Conservation (phyloP, 2,797 vertebrate genomes). For the Sebastes elongatus region DNA sequence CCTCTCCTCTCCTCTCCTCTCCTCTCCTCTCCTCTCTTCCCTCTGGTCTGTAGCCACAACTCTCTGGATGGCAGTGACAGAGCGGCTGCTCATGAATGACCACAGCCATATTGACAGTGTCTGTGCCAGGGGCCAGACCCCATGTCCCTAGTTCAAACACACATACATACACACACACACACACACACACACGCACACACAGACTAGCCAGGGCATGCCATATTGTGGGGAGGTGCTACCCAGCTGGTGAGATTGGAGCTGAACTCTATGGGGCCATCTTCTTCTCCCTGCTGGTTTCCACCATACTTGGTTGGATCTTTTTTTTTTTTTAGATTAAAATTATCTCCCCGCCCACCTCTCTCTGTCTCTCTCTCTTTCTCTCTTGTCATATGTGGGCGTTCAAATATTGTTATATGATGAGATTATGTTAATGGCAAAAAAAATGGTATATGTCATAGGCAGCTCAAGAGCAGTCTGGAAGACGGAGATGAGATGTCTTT, state of each 20-base stretch:
- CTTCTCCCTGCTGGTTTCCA: constrained; percentile 40
- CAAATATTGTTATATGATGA: constrained; percentile 26
- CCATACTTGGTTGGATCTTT: constrained; percentile 10
- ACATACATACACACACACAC: constrained; percentile 10
- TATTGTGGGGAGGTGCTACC: constrained; percentile 71
- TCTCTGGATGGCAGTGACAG: constrained; percentile 31
- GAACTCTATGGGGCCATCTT: constrained; percentile 35
- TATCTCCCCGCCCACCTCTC: not conserved
- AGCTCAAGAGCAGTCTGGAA: constrained; percentile 31
- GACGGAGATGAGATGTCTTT: constrained; percentile 48
- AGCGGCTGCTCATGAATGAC: constrained; percentile 58
- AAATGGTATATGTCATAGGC: constrained; percentile 18
- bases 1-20: not conserved
- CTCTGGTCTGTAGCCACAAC: constrained; percentile 25
- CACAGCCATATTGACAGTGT: constrained; percentile 57
- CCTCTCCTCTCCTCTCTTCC: not conserved
- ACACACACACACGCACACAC: constrained; percentile 4
- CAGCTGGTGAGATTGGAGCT: constrained; percentile 67
- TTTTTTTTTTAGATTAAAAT: not conserved
- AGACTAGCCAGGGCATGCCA: constrained; percentile 34
- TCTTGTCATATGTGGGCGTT: constrained; percentile 2
- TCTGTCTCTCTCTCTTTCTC: not conserved
- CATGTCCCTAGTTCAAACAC: constrained; percentile 53
- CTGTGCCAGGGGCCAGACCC: constrained; percentile 50
- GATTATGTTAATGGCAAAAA: constrained; percentile 54